These are phyloP conservation scores for Mobula hypostoma DNA, from an alignment of 2,113 vertebrate genomes.

Conservation along the genomic window DNA sequence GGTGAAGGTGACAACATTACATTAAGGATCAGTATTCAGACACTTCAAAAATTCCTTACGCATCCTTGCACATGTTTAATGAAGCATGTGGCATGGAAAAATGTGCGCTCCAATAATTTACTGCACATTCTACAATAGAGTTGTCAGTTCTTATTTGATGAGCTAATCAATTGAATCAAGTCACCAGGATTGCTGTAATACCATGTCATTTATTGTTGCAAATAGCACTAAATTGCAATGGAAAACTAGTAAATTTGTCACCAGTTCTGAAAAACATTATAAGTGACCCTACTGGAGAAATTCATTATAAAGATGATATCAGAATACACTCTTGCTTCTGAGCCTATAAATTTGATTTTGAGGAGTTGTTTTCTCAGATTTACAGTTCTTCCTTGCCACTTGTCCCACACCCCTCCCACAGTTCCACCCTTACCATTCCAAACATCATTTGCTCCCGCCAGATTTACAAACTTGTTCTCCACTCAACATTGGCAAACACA, in stretches of 20 bases:
- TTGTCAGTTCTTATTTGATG: neutral
- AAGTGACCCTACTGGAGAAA: neutral
- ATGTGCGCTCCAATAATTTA: neutral
- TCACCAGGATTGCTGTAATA: neutral
- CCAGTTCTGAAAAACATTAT: neutral
- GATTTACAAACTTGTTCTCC: no score
- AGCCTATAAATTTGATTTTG: no score
- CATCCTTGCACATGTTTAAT: neutral
- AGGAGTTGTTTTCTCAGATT: no score
- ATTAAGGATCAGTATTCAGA: neutral
- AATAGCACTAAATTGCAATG: neutral
- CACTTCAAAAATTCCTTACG: neutral
- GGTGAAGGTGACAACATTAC: neutral
- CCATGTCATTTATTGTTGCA: neutral
- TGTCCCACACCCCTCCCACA: no score
- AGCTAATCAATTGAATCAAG: neutral
- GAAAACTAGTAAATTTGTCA: neutral
- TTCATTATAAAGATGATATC: neutral
- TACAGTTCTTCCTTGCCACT: no score
- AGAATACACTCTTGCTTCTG: neutral
- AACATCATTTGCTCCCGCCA: no score
- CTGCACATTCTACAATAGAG: neutral
- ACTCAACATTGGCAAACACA: no score
- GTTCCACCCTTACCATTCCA: no score
- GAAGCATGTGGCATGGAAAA: neutral